A percentile compares a stretch with the other conserved stretches of the same genome.
phyloP scores from a whole-genome alignment of 1,140 invertebrate species.

The Bombus picipes region DNA sequence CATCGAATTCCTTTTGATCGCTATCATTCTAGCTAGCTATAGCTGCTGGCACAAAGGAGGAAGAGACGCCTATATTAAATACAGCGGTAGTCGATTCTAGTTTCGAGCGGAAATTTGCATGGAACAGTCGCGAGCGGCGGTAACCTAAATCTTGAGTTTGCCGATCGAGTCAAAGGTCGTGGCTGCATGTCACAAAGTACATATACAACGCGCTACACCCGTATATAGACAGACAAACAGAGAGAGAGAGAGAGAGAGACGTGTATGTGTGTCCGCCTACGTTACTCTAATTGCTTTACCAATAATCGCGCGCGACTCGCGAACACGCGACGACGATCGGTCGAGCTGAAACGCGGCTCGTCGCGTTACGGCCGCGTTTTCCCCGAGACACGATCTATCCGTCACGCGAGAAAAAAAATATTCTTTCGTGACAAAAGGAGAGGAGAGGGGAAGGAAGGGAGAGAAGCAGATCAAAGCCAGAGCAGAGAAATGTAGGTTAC shows the following conservation, averaged over 20 bases:
- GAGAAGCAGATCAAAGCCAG: constrained; percentile 36
- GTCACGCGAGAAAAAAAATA: constrained; percentile 27
- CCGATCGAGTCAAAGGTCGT: constrained; percentile 59
- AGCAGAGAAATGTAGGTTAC: constrained; percentile 51
- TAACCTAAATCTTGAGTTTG: constrained; percentile 62
- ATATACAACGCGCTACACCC: neutral
- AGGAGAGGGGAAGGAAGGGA: neutral
- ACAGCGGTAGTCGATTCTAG: neutral
- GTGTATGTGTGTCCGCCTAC: constrained; percentile 38
- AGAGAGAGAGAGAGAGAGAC: neutral
- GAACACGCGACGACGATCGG: constrained; percentile 61
- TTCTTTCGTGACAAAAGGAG: constrained; percentile 1
- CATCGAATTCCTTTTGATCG: constrained; percentile 1
- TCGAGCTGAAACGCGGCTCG: neutral
- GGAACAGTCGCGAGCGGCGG: constrained; percentile 44
- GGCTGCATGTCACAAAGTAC: constrained; percentile 44
- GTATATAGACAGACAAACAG: neutral
- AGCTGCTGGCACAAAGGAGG: neutral
- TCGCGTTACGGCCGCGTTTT: constrained; percentile 2
- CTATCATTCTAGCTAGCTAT: neutral
- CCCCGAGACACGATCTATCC: neutral
- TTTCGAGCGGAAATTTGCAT: constrained; percentile 33
- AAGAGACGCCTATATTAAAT: constrained; percentile 4
- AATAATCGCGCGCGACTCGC: constrained; percentile 61
- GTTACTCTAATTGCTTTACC: constrained; percentile 69